Base-by-base conservation (phyloP, 1,140 invertebrate genomes). In the Tetramorium alpestre region DNA sequence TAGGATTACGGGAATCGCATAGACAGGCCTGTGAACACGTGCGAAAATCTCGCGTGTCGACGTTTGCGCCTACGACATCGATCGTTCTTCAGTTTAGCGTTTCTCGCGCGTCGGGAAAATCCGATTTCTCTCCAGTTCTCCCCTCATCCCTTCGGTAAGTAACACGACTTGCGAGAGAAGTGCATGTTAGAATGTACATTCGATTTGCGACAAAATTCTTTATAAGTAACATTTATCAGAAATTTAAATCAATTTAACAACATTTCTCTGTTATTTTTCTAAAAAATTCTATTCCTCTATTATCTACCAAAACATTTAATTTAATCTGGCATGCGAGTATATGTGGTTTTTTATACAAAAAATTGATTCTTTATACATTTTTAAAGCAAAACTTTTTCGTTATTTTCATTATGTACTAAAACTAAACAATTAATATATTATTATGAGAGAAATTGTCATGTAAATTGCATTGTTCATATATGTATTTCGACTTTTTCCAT, bases 1-100 rank as follows among this genome's bases (percentile, higher is more conserved):
- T 73, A 86, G 91, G 92, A 93, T 93, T 93, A 93, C 85, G 77
- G 75, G 84, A 92, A 89, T 92, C 89, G 89, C 89, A 81, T 86
- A 86, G 87, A 92, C 82, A 81, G 82, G 77, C 51, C 75, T 88
- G 82, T 69, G 85, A 90, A 92, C 91, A 91, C 90, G 90, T 91
- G 92, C 86, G 88, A 91, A 92, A 92, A 92, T 92, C 92, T 87
- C 85, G 82, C 73, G 91, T 89, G 87, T 86, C 80, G 81, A 80
- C 89, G 69, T 90, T 86, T 78, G 82, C 70, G 58, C 64, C 80
- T 87, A 87, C 65, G 69, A 47, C 87, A 89, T 91, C 80, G 85
- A 91, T 90, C 90, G 72, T 87, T 54, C 82, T 60, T 78, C 44
- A 51, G 60, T 69, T 72, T 84, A 81, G 28, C 67, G 58, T 62